These are phyloP conservation scores for Drosophila simulans DNA, from an alignment of 1,140 invertebrate species.

Conservation along the genomic window DNA sequence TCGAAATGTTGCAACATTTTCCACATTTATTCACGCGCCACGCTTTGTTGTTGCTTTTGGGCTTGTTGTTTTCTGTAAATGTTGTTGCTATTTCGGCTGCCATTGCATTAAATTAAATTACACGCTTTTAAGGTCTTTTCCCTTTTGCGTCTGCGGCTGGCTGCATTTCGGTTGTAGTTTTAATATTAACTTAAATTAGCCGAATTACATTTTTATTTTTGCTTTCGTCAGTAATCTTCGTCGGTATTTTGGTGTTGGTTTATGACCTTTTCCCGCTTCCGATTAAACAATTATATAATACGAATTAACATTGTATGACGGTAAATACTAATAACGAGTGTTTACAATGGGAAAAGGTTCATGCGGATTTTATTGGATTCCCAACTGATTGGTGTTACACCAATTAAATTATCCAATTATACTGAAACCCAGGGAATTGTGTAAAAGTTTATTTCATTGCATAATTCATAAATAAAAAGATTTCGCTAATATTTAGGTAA, in stretches of 20 bases:
- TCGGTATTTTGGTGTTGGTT: constrained; percentile 26
- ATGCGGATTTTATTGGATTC: constrained; percentile 17
- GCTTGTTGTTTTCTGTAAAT: constrained; percentile 25
- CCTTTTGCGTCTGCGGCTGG: constrained; percentile 42
- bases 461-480: not conserved
- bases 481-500: not conserved
- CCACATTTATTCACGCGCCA: constrained; percentile 63
- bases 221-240: constrained; percentile 25
- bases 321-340: constrained; percentile 21
- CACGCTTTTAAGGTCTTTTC: constrained; percentile 57
- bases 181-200: constrained; percentile 58
- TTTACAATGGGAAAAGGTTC: constrained; percentile 11
- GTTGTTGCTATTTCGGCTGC: constrained; percentile 22
- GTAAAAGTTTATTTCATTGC: not conserved
- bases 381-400: not conserved
- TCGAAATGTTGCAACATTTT: constrained; percentile 63
- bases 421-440: constrained; percentile 7
- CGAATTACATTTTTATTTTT: constrained; percentile 53
- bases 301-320: constrained; percentile 28
- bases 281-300: constrained; percentile 44
- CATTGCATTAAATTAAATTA: constrained; percentile 64
- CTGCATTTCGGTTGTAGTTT: constrained; percentile 45
- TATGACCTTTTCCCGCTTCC: constrained; percentile 36
- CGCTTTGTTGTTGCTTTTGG: constrained; percentile 43
- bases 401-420: constrained; percentile 2